phyloP scores from a whole-genome alignment of 2,888 invertebrate genomes.

The Eulithis prunata region DNA sequence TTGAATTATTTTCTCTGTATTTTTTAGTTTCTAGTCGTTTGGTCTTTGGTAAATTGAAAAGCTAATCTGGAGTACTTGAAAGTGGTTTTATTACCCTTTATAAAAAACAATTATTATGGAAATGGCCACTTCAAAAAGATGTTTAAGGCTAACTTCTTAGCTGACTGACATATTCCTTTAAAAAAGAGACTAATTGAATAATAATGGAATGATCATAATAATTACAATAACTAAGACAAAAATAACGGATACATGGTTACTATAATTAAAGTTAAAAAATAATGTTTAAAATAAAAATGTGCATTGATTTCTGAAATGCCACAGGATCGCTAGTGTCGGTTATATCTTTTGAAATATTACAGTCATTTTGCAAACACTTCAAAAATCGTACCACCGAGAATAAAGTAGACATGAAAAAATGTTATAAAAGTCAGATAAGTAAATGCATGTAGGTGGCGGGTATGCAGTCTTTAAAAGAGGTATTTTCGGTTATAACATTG shows the following conservation, averaged over 20 bases:
- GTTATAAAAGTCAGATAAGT: constrained; percentile 36
- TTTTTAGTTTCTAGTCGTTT: too few relatives aligned
- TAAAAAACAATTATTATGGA: constrained; percentile 39
- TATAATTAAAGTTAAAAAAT: constrained; percentile 13
- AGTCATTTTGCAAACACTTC: constrained; percentile 29
- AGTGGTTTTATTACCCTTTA: constrained; percentile 1
- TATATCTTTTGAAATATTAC: constrained; percentile 28
- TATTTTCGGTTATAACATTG: constrained; percentile 74
- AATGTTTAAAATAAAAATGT: constrained; percentile 8
- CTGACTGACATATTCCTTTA: constrained; percentile 17
- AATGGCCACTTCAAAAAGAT: constrained; percentile 48
- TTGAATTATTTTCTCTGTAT: too few relatives aligned
- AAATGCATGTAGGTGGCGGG: constrained; percentile 61
- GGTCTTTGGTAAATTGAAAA: too few relatives aligned
- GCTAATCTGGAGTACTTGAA: too few relatives aligned
- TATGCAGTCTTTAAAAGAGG: constrained; percentile 78
- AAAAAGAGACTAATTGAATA: constrained; percentile 9
- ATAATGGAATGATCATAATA: constrained; percentile 43
- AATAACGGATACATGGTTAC: constrained; percentile 6
- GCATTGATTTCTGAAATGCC: constrained; percentile 24
- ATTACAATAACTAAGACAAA: constrained; percentile 2
- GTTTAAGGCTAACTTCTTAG: constrained; percentile 2
- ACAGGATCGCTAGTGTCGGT: constrained; percentile 24
- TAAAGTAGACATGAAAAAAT: constrained; percentile 22
- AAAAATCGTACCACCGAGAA: constrained; percentile 14